A percentile compares a stretch with the other conserved stretches of the same genome.
phyloP scores from a whole-genome alignment of 2,113 vertebrate genomes.

The Protobothrops mucrosquamatus region DNA sequence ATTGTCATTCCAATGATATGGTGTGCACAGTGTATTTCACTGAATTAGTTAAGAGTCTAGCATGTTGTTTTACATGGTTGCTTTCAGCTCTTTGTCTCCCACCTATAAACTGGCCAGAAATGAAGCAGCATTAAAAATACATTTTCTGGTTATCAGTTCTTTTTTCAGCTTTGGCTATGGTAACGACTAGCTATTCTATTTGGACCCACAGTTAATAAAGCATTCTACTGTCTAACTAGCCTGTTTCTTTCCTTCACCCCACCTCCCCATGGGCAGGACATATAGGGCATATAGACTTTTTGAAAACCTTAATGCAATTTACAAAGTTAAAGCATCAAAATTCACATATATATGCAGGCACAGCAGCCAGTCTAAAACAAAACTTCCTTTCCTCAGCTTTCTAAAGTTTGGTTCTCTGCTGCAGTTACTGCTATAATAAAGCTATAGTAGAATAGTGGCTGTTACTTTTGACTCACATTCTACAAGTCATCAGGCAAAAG shows the following conservation, averaged over 20 bases:
- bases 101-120: neutral
- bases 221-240: neutral
- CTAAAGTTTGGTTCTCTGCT: neutral
- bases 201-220: neutral
- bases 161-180: neutral
- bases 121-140: neutral
- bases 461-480: neutral
- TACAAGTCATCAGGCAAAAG: neutral
- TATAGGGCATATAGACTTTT: neutral
- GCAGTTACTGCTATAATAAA: neutral
- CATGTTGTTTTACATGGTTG: neutral
- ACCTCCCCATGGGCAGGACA: neutral
- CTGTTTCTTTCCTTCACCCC: neutral
- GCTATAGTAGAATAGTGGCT: neutral
- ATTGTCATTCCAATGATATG: neutral
- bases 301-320: neutral
- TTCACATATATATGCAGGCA: neutral
- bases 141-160: neutral
- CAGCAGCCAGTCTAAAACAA: neutral
- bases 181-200: neutral
- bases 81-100: neutral
- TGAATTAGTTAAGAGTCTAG: neutral
- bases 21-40: neutral
- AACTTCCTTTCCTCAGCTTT: neutral
- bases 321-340: neutral